Evolutionary conservation across 2,888 invertebrate species (phyloP).

Genomic region (Ophion ventricosus): DNA sequence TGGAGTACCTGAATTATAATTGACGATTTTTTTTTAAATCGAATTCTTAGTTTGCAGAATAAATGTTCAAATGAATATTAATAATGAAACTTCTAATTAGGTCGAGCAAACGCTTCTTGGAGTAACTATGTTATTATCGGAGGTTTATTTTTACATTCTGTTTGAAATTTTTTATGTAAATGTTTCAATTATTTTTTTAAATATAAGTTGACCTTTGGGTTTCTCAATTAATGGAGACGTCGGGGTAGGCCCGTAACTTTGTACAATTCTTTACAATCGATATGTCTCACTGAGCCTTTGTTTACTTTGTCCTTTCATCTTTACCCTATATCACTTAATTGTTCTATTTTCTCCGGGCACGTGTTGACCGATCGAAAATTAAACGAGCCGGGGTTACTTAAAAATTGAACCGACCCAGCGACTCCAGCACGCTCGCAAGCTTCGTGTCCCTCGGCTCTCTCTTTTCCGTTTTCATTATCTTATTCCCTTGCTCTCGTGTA

Average conservation of each 20-base stretch:
- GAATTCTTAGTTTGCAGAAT: too few relatives aligned
- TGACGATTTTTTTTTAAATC: too few relatives aligned
- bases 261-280: not conserved
- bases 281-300: not conserved
- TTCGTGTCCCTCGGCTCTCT: not conserved
- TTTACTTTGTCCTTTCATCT: constrained; percentile 1
- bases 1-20: too few relatives aligned
- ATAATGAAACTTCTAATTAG: too few relatives aligned
- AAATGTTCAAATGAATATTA: too few relatives aligned
- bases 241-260: not conserved
- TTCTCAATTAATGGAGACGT: not conserved
- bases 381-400: constrained; percentile 35
- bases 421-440: constrained; percentile 25
- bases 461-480: not conserved
- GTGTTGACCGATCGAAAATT: constrained; percentile 28
- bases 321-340: constrained; percentile 5
- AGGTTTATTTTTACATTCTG: not conserved
- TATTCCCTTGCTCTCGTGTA: not conserved
- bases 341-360: not conserved
- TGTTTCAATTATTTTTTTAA: not conserved
- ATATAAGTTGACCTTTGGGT: not conserved
- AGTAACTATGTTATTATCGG: too few relatives aligned
- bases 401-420: constrained; percentile 38
- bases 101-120: too few relatives aligned
- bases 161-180: not conserved